Evolutionary conservation across 2,113 vertebrate genomes (phyloP).

Genomic region (rat (Rattus norvegicus)): GRCr8 NC_086038.1:6286001-6286500

Average conservation of each 20-base stretch:
- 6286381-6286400: constrained; percentile 91
- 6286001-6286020: constrained; percentile 94
- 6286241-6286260: constrained; percentile 93
- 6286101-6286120: not conserved
- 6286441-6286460: constrained; percentile 92
- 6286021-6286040: constrained; percentile 98
- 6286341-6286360: constrained; percentile 94
- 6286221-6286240: constrained; percentile 95
- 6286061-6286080: constrained; percentile 89
- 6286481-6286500: constrained; percentile 80
- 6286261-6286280: constrained; percentile 92
- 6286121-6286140: not conserved
- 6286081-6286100: not conserved
- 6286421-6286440: constrained; percentile 93
- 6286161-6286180: not conserved
- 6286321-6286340: constrained; percentile 96
- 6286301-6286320: constrained; percentile 92
- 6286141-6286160: not conserved
- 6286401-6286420: constrained; percentile 93
- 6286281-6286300: constrained; percentile 92
- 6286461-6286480: constrained; percentile 94
- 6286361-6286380: constrained; percentile 95
- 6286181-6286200: constrained; percentile 96
- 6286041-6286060: constrained; percentile 97
- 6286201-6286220: constrained; percentile 93